Base-by-base conservation (phyloP, 2,888 invertebrate species). In the Drosophila atripex region DNA sequence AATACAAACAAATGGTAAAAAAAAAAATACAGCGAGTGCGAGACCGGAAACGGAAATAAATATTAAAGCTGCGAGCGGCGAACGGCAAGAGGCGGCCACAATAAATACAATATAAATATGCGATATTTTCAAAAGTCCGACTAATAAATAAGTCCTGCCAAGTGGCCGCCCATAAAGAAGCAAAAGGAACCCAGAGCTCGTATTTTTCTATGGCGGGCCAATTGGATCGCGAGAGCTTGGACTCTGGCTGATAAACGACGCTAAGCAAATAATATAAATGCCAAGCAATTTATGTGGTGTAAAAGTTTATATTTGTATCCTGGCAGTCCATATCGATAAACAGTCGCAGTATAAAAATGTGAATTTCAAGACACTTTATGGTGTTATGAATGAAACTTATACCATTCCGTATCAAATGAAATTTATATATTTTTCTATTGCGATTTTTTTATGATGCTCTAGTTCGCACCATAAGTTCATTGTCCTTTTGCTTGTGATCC, bases 121-220 rank as follows among this genome's bases (percentile, higher is more conserved):
- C 87, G 63, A 75, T 86, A 82, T 77, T 83, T 86, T 79, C n/a
- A 73, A 86, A 86, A 86, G 88, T 83, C 80, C 71, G 69, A 70
- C 86, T 73, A 83, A 83, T 83, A 82, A 82, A 82, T 88, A 82
- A 82, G 63, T 58, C n/a, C 38, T 58, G 72, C 70, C 69, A 68
- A 59, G 73, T 52, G 51, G 38, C 21, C 50, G 58, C 21, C 53
- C 55, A 69, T 60, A 56, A 69, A 61, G 51, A 32, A 57, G 6
- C 32, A 16, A 28, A 12, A 28, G 16, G 46, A 28, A 25, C 30
- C 28, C 41, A 28, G 43, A 11, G 23, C 64, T 58, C 68, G 71
- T 45, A 63, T 61, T 63, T 69, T 68, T 50, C 65, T 55, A 64
- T 75, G 63, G 73, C 49, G 55, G 23, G 60, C 56, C 78, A 76